Evolutionary conservation across 1,140 invertebrate genomes (phyloP).

Genomic region (Hylaeus volcanicus): DNA sequence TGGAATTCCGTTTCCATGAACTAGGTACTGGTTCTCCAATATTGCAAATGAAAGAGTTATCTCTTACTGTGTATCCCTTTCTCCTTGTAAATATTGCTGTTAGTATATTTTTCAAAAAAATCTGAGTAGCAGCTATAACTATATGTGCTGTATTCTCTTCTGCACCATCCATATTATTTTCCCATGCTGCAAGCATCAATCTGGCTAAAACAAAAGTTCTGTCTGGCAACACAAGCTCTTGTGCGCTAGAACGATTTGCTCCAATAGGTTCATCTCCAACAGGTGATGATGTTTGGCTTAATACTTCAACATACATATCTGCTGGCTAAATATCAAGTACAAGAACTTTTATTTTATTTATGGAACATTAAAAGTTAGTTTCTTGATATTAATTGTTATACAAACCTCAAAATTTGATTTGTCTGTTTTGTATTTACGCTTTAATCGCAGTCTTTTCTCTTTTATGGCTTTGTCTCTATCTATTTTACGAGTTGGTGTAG

Average conservation of each 20-base stretch:
- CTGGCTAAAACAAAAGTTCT: slow-evolving; percentile 88
- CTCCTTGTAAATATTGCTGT: slow-evolving; percentile 86
- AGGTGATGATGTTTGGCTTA: slow-evolving; percentile 76
- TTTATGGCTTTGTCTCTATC: slow-evolving; percentile 76
- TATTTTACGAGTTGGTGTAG: slow-evolving; percentile 77
- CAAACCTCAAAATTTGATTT: slow-evolving; percentile 85
- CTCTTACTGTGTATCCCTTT: slow-evolving; percentile 86
- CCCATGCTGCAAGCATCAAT: slow-evolving; percentile 90
- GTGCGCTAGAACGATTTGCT: slow-evolving; percentile 82
- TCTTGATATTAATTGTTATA: slow-evolving; percentile 71
- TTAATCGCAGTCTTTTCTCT: slow-evolving; percentile 81
- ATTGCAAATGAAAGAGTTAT: slow-evolving; percentile 86
- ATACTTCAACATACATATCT: slow-evolving; percentile 78
- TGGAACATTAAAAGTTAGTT: slow-evolving; percentile 72
- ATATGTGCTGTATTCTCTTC: slow-evolving; percentile 88
- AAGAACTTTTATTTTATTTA: background rate
- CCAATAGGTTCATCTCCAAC: slow-evolving; percentile 79
- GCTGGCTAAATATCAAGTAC: slow-evolving; percentile 67
- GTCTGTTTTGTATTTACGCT: slow-evolving; percentile 83
- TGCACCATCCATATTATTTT: slow-evolving; percentile 88
- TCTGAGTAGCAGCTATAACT: slow-evolving; percentile 87
- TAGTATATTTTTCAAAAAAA: slow-evolving; percentile 89
- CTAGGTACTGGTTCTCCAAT: slow-evolving; percentile 86
- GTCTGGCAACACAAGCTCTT: slow-evolving; percentile 88
- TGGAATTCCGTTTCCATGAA: slow-evolving; percentile 85